Evolutionary conservation across 2,888 invertebrate genomes (phyloP), one percentile per base, ranked within the genome.

Genomic region (Pterostichus niger): DNA sequence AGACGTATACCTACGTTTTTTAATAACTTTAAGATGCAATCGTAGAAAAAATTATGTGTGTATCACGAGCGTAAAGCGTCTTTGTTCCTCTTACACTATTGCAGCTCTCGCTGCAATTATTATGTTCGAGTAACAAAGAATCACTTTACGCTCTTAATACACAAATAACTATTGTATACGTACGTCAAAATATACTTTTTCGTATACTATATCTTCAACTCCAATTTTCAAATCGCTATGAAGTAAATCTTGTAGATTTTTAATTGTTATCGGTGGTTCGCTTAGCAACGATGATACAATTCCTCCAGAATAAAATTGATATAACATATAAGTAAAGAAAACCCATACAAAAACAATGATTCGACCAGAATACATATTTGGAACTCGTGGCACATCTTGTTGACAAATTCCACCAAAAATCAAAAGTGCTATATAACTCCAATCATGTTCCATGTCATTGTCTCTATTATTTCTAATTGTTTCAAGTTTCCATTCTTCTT

Each of bases 271-370:
- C 0, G 93, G 92, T 11, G 93, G 91, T 82, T 93, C 93, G 87
- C 92, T 91, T 46, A 95, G 88, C 82, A 94, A 87, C 0, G 93
- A 92, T 0, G 94, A 94, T 0, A 94, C 94, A 71, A 95, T 93
- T 71, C 93, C 93, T 0, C 94, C 94, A 59, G 94, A 94, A 88
- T 94, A 95, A 88, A 94, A 94, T 87, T 94, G 94, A 87, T 93
- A 94, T 61, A 94, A 89, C 15, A 93, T 91, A 84, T 94, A 90
- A 0, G 93, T 91, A 87, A 93, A 93, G 0, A 93, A 73, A 24
- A 73, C 35, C 59, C 46, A 75, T 17, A 68, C 59, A 59, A 84
- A 83, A 5, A 83, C 68, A 31, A 84, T 49, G 13, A 76, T 83
- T 40, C 84, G 33, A 24, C 82, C 64, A 15, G 84, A 82, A 83